A percentile compares a stretch with the other conserved stretches of the same genome.
phyloP scores from a whole-genome alignment of 2,113 vertebrate genomes.

The Xenus cinereus region DNA sequence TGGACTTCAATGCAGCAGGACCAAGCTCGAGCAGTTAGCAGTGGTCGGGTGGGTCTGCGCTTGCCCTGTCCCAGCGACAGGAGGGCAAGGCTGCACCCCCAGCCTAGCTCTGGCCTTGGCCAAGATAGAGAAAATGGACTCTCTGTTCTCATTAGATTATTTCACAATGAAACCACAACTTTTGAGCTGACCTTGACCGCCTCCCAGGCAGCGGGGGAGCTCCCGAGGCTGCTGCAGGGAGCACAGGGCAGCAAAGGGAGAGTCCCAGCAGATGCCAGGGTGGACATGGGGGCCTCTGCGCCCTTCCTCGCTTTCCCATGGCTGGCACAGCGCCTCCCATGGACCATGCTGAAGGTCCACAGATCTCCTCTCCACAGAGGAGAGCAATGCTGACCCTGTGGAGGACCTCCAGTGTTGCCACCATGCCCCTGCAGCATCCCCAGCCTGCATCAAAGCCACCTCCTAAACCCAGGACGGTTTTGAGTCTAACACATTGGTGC shows the following conservation, averaged over 20 bases:
- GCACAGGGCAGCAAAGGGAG: not conserved
- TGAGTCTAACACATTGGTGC: accelerated
- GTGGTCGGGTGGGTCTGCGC: not conserved
- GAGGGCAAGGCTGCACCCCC: not conserved
- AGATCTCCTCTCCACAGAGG: not conserved
- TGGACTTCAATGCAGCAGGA: not conserved
- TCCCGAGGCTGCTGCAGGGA: not conserved
- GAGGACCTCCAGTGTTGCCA: not conserved
- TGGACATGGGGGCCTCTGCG: accelerated
- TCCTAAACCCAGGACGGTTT: not conserved
- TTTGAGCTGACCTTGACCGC: not conserved
- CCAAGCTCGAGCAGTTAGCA: not conserved
- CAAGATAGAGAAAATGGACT: not conserved
- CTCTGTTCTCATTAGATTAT: not conserved
- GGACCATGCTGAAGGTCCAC: not conserved
- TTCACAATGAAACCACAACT: not conserved
- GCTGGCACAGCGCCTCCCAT: not conserved
- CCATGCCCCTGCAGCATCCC: not conserved
- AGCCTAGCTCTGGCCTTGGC: not conserved
- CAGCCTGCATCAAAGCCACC: not conserved
- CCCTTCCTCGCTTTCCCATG: not conserved
- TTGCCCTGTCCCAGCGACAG: not conserved
- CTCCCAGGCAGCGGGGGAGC: accelerated
- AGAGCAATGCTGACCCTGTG: not conserved
- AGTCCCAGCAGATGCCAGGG: not conserved